These are phyloP conservation scores for Lampris incognitus DNA, from an alignment of 2,113 vertebrate genomes.

Conservation along the genomic window DNA sequence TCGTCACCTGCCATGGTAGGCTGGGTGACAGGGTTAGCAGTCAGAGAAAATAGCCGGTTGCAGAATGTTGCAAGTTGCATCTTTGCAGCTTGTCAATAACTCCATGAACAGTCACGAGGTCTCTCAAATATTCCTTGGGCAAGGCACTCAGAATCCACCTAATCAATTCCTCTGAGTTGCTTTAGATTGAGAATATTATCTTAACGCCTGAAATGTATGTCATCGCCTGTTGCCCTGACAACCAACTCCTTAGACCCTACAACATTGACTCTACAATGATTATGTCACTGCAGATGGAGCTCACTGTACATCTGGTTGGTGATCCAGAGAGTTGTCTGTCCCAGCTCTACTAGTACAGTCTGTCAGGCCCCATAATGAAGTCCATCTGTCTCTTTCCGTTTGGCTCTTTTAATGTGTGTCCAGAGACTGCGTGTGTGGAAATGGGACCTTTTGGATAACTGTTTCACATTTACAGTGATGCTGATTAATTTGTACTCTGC, in stretches of 20 bases:
- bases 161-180: background rate
- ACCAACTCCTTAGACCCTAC: too few species aligned
- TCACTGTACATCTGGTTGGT: background rate
- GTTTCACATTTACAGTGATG: background rate
- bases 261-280: background rate
- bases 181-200: background rate
- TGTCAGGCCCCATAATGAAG: slow-evolving; percentile 20
- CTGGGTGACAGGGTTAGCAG: too few species aligned
- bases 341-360: slow-evolving; percentile 7
- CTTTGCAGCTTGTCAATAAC: too few species aligned
- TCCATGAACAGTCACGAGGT: too few species aligned
- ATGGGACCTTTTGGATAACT: background rate
- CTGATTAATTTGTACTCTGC: slow-evolving; percentile 28
- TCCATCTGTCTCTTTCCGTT: slow-evolving; percentile 27
- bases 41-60: too few species aligned
- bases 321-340: slow-evolving; percentile 7
- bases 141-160: too few species aligned
- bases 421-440: background rate
- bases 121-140: too few species aligned
- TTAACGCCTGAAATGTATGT: too few species aligned
- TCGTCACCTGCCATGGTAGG: too few species aligned
- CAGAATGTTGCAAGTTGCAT: too few species aligned
- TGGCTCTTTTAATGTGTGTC: slow-evolving; percentile 20
- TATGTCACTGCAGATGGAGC: slow-evolving; percentile 18
- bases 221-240: too few species aligned